Evolutionary conservation across 2,888 invertebrate species (phyloP).

Genomic region (Acholoe squamosa): DNA sequence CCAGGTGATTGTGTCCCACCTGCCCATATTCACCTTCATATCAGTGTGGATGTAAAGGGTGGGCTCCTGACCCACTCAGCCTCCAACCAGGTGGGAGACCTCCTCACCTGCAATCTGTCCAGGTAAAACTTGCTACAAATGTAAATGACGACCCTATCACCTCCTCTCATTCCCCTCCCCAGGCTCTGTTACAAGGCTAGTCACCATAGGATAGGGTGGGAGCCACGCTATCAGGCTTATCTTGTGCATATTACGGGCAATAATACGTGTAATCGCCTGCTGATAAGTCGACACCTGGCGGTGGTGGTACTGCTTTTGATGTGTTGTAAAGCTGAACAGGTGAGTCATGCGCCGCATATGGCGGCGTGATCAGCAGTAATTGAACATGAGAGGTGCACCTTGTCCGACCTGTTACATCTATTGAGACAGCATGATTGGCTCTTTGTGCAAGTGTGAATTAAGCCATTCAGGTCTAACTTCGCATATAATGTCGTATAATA

Average conservation of each 20-base stretch:
- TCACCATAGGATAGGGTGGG: background rate
- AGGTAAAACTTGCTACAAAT: background rate
- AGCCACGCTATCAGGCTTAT: background rate
- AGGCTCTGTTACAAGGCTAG: too few species aligned
- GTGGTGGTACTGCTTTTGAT: background rate
- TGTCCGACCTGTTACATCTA: background rate
- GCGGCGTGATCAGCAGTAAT: slow-evolving; percentile 16
- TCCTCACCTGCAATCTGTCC: background rate
- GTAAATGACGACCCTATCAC: background rate
- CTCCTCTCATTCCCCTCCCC: background rate
- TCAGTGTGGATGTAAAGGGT: background rate
- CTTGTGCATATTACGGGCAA: slow-evolving; percentile 1
- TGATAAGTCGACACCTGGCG: slow-evolving; percentile 28
- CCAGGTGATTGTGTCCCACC: slow-evolving; percentile 17
- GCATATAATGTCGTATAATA: background rate
- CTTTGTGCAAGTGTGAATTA: too few species aligned
- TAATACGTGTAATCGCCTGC: background rate
- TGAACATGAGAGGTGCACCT: background rate
- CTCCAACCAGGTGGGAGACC: background rate
- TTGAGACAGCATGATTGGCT: background rate
- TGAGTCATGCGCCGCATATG: slow-evolving; percentile 1
- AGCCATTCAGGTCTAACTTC: background rate
- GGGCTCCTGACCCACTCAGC: background rate
- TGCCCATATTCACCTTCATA: background rate
- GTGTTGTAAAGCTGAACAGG: background rate